phyloP scores from a whole-genome alignment of 2,113 vertebrate genomes.

The Notiomystis cincta region DNA sequence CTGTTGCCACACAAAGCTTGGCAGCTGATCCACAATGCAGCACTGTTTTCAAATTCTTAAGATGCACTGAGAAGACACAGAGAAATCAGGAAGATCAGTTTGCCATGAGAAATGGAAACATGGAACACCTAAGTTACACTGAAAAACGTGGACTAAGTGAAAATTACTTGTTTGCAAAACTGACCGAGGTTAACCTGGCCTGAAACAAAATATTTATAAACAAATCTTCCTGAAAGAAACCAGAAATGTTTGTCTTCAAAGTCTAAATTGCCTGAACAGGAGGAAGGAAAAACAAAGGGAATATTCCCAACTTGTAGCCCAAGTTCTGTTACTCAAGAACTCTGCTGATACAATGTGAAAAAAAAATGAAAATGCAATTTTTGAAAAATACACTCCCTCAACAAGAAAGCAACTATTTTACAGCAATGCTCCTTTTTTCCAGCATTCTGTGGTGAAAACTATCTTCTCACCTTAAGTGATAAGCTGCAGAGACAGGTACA shows the following conservation, averaged over 20 bases:
- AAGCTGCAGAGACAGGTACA: neutral
- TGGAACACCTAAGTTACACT: neutral
- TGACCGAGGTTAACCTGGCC: neutral
- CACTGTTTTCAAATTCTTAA: neutral
- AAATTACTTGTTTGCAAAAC: neutral
- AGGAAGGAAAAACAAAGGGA: neutral
- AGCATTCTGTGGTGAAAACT: neutral
- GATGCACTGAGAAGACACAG: neutral
- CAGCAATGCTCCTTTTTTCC: neutral
- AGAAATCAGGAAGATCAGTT: neutral
- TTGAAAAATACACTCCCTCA: neutral
- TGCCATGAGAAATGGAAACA: neutral
- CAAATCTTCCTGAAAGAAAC: neutral
- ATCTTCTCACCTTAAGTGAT: neutral
- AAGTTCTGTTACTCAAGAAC: neutral
- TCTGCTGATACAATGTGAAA: neutral
- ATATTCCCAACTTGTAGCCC: neutral
- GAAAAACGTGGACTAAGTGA: fast-evolving
- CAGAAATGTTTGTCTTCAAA: neutral
- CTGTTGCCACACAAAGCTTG: neutral
- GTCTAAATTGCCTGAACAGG: neutral
- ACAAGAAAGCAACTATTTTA: neutral
- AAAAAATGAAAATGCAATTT: neutral
- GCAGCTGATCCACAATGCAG: neutral
- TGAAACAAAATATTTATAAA: neutral